These are phyloP conservation scores for Camponotus pennsylvanicus DNA, from an alignment of 1,140 invertebrate genomes.

Conservation along the genomic window DNA sequence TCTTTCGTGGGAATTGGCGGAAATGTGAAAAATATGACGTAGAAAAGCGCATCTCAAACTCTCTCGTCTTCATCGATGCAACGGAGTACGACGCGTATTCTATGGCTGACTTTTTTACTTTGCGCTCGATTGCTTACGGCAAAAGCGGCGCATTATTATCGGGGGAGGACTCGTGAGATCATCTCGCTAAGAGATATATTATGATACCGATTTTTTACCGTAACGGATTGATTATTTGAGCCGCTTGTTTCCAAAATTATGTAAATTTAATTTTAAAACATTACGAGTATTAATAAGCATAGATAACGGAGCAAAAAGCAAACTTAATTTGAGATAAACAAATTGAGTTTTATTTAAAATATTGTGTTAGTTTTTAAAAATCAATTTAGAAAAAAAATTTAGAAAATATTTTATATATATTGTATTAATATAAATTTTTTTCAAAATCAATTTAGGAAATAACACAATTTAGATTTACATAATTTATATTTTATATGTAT, in stretches of 20 bases:
- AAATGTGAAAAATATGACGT: not conserved
- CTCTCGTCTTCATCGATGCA: not conserved
- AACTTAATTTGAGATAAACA: not conserved
- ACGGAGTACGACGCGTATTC: slow-evolving; percentile 20
- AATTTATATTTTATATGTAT: no score
- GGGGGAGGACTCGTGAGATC: not conserved
- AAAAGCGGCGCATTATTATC: slow-evolving; percentile 14
- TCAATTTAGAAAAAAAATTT: not conserved
- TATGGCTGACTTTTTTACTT: slow-evolving; percentile 32
- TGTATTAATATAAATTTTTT: no score
- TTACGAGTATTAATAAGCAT: not conserved
- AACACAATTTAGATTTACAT: no score
- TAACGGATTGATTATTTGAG: slow-evolving; percentile 21
- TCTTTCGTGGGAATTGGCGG: slow-evolving; percentile 34
- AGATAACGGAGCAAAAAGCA: not conserved
- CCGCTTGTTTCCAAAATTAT: not conserved
- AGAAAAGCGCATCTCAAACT: not conserved
- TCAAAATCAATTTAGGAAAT: no score
- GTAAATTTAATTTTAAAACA: not conserved
- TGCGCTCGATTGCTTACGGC: slow-evolving; percentile 26
- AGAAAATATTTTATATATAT: no score
- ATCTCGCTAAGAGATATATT: not conserved
- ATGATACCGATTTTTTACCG: not conserved
- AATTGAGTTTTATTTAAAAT: not conserved
- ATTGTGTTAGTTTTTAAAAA: not conserved